Conservation (phyloP, 2,797 vertebrate species). For the Tolypeutes matacus region DNA sequence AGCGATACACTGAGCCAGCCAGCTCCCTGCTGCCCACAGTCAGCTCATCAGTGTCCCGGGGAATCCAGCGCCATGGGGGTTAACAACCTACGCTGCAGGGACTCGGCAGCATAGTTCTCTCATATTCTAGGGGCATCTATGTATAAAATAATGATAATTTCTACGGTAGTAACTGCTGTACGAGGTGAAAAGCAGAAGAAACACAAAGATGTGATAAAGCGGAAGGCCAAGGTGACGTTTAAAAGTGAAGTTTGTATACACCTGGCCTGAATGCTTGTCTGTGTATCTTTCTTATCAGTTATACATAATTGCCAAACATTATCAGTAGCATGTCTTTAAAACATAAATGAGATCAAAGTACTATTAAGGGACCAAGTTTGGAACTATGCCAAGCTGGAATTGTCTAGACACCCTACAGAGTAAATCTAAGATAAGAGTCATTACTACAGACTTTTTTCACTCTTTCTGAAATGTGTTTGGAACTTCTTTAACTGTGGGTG, state of each 20-base stretch:
- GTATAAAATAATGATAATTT: not conserved
- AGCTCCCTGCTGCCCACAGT: rapidly evolving
- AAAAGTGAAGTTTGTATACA: not conserved
- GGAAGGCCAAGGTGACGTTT: not conserved
- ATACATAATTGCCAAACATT: not conserved
- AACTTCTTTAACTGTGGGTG: not conserved
- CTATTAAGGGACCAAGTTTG: not conserved
- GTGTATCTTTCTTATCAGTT: not conserved
- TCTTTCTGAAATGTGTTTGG: slow-evolving; percentile 12
- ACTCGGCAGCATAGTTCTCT: not conserved
- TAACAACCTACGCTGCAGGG: not conserved
- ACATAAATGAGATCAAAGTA: not conserved
- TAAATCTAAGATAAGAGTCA: not conserved
- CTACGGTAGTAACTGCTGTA: not conserved
- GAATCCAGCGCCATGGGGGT: rapidly evolving
- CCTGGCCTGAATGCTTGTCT: not conserved
- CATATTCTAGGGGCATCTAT: not conserved
- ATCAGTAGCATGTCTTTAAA: not conserved
- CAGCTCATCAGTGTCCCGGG: rapidly evolving
- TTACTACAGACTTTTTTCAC: not conserved
- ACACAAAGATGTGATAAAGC: not conserved
- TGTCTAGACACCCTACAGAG: not conserved
- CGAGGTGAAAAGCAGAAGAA: not conserved
- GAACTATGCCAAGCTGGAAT: not conserved
- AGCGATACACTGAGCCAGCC: not conserved